phyloP scores from a whole-genome alignment of 2,113 vertebrate genomes.

The Pipra filicauda region DNA sequence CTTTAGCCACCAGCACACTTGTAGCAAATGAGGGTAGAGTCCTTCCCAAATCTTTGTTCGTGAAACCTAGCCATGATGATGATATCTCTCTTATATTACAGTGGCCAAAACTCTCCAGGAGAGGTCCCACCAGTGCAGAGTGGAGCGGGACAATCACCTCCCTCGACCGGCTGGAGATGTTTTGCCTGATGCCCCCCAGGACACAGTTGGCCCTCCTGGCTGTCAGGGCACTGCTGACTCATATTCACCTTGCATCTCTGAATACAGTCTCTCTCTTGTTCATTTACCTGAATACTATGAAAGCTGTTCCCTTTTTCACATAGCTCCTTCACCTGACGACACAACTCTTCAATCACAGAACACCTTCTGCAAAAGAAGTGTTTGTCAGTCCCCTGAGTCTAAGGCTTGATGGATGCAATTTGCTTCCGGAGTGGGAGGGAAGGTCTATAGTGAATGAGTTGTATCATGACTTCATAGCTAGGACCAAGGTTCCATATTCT shows the following conservation, averaged over 20 bases:
- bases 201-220: not conserved
- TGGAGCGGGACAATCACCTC: not conserved
- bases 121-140: not conserved
- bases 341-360: not conserved
- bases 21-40: no score
- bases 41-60: no score
- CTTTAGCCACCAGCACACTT: no score
- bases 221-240: not conserved
- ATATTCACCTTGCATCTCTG: not conserved
- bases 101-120: not conserved
- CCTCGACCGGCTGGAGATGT: accelerated
- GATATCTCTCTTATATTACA: not conserved
- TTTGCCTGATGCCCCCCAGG: not conserved
- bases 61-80: no score
- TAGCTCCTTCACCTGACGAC: not conserved
- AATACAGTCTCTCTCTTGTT: not conserved
- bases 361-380: not conserved
- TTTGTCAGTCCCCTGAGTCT: not conserved
- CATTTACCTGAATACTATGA: not conserved
- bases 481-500: not conserved
- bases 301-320: not conserved
- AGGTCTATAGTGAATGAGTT: not conserved
- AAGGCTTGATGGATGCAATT: not conserved
- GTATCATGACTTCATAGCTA: not conserved
- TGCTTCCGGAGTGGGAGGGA: not conserved